A percentile compares a stretch with the other conserved stretches of the same genome.
These are phyloP conservation scores for Cydia fagiglandana DNA, from an alignment of 1,140 invertebrate genomes.

Conservation along the genomic window DNA sequence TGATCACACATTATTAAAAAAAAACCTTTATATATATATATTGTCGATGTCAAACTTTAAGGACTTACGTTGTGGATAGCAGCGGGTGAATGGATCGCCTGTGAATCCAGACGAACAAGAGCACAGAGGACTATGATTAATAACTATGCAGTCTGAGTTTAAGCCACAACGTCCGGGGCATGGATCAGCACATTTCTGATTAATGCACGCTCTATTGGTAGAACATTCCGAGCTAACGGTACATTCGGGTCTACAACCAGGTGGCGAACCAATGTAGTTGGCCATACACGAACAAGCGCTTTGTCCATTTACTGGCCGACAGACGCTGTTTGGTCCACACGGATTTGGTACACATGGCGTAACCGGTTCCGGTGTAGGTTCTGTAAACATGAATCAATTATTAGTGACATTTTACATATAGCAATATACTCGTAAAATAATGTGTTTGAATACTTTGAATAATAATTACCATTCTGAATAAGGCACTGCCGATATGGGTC, in stretches of 20 bases:
- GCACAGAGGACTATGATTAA: constrained; percentile 84
- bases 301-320: constrained; percentile 82
- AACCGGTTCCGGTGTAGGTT: constrained; percentile 56
- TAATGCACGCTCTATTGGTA: constrained; percentile 82
- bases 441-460: constrained; percentile 32
- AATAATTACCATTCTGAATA: constrained; percentile 53
- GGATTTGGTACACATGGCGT: constrained; percentile 83
- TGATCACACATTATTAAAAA: too few species aligned
- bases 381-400: constrained; percentile 36
- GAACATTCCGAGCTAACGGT: constrained; percentile 85
- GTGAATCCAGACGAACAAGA: constrained; percentile 75
- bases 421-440: constrained; percentile 40
- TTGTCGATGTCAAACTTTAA: neutral
- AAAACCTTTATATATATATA: too few species aligned
- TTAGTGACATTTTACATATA: neutral
- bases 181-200: constrained; percentile 84
- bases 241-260: constrained; percentile 86
- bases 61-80: constrained; percentile 77
- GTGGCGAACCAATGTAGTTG: constrained; percentile 86
- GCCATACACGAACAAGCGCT: constrained; percentile 86
- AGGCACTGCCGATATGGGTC: constrained; percentile 82
- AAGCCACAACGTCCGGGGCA: constrained; percentile 86
- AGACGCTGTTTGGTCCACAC: constrained; percentile 87
- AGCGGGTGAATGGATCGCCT: constrained; percentile 81
- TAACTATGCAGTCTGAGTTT: constrained; percentile 87